Evolutionary conservation across 2,113 vertebrate species (phyloP).

Genomic region (Ploceus nigricollis): DNA sequence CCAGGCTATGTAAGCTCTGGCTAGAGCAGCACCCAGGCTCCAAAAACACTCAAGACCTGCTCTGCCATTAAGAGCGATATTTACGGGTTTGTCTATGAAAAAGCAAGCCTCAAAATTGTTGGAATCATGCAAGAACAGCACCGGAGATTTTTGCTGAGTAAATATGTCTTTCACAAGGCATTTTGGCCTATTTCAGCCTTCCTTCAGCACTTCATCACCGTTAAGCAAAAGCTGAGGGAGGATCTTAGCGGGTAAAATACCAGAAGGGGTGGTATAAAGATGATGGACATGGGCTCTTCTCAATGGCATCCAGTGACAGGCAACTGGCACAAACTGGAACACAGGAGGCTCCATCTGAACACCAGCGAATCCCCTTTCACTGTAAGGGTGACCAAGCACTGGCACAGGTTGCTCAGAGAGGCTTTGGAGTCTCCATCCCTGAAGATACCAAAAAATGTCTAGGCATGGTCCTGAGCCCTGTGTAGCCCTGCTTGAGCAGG

Average conservation of each 20-base stretch:
- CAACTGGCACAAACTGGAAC: neutral
- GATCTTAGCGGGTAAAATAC: neutral
- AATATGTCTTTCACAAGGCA: neutral
- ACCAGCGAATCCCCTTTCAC: neutral
- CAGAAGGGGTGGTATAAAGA: neutral
- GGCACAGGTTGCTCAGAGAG: neutral
- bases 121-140: neutral
- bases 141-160: neutral
- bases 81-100: neutral
- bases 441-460: neutral
- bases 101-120: neutral
- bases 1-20: neutral
- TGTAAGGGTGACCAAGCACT: neutral
- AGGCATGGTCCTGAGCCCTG: neutral
- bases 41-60: neutral
- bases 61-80: neutral
- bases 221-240: neutral
- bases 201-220: neutral
- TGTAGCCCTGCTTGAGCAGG: neutral
- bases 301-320: neutral
- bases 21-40: neutral
- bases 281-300: neutral
- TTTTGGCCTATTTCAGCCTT: neutral
- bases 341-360: neutral
- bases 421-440: neutral